Evolutionary conservation across 2,113 vertebrate genomes (phyloP), one percentile per base, ranked within the genome.

Genomic region (Microtus montanus): DNA sequence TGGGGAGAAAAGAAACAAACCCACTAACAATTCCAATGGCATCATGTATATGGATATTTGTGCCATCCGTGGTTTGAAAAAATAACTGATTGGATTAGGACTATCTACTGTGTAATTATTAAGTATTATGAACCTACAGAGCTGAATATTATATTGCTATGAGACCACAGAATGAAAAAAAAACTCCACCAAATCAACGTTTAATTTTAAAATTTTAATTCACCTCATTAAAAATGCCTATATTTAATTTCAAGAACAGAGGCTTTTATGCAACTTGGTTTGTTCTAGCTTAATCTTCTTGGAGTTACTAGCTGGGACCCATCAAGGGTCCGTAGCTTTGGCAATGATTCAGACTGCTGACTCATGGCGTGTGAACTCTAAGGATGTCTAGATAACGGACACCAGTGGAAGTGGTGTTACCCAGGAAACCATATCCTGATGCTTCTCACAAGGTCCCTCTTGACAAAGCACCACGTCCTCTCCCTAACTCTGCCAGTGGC

Each of bases 371-470:
- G 94, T 96, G 87, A 93, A 96, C 89, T 91, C 97, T 96, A 96
- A 96, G 97, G 86, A 84, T 92, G 96, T 98, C 92, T 95, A 97
- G 96, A 98, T 97, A 98, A 97, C 97, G 97, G 91, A 87, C 93
- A 93, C 90, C 93, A 95, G 82, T 94, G 91, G 97, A 97, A 95
- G 93, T 95, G 94, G 88, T 93, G 95, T 97, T 97, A 97, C 97
- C 96, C 96, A 98, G 95, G 89, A 97, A 98, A 97, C 86, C 47
- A 20, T 95, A 97, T 96, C 96, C 35, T 84, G 85, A 90, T 96
- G 95, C 71, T 95, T 97, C 78, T 89, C 47, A 95, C 87, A 95
- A 96, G 83, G 44, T 96, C 95, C 96, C 93, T 66, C 70, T 92
- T 94, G 91, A 95, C 87, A 96, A 96, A 87, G 22, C 85, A 95